phyloP scores from a whole-genome alignment of 1,140 invertebrate genomes.

The Drosophila neocordata region DNA sequence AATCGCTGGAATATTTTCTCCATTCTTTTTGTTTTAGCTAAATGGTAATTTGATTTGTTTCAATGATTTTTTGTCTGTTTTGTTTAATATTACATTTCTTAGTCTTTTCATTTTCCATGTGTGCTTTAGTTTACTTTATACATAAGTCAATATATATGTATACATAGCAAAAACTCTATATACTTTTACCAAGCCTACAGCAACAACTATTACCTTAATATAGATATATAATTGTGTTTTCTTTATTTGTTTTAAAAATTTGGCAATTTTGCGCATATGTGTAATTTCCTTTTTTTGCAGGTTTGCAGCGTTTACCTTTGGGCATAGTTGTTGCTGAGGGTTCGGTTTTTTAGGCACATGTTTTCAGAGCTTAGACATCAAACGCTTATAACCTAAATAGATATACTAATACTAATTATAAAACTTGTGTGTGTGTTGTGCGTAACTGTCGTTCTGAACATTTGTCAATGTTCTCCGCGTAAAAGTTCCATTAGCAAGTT shows the following conservation, averaged over 20 bases:
- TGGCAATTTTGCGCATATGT: slow-evolving; percentile 61
- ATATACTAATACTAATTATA: slow-evolving; percentile 72
- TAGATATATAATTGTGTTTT: slow-evolving; percentile 47
- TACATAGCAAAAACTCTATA: slow-evolving; percentile 76
- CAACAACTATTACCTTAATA: slow-evolving; percentile 23
- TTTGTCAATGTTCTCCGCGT: slow-evolving; percentile 91
- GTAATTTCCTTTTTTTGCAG: slow-evolving; percentile 34
- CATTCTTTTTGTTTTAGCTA: slow-evolving; percentile 40
- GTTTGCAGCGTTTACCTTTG: slow-evolving; percentile 20
- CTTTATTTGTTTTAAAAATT: slow-evolving; percentile 47
- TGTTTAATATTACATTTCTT: slow-evolving; percentile 69
- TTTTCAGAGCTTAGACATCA: slow-evolving; percentile 74
- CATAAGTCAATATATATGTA: slow-evolving; percentile 67
- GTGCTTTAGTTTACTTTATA: slow-evolving; percentile 77
- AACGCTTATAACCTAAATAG: slow-evolving; percentile 56
- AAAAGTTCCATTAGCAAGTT: slow-evolving; percentile 97
- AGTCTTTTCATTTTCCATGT: slow-evolving; percentile 81
- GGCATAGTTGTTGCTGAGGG: slow-evolving; percentile 32
- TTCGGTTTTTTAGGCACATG: slow-evolving; percentile 71
- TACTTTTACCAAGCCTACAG: slow-evolving; percentile 56
- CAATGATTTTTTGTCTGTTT: slow-evolving; percentile 26
- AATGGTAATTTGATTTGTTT: slow-evolving; percentile 63
- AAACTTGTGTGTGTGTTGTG: slow-evolving; percentile 47
- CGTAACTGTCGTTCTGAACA: slow-evolving; percentile 34
- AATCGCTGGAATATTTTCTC: slow-evolving; percentile 31